Base-by-base conservation (phyloP, 2,797 vertebrate genomes). In the Neosilurus mollespiculum region DNA sequence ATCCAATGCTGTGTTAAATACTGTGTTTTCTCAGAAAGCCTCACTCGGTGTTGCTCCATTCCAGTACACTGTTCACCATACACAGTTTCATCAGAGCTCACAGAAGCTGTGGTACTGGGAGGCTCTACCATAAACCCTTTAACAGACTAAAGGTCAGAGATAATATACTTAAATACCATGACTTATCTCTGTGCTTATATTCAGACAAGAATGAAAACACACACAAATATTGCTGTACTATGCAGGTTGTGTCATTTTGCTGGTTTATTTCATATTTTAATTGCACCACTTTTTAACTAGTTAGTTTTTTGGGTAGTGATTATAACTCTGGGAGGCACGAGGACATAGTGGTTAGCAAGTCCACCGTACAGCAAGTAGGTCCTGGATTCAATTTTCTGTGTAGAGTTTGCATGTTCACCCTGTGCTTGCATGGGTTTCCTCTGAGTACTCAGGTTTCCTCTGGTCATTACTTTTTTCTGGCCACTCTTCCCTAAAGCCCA, bases 51-150 rank as follows among this genome's bases (percentile, higher is more conserved):
- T 67, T 62, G 56, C 76, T 24, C 62, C 77, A 51, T 61, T 49
- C 78, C 53, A 22, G 53, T 81, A 88, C 84, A 86, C 88, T 86
- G 82, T 83, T 87, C 81, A 85, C 85, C 81, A 89, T 84, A 82
- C 73, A 59, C 80, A 58, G 80, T 77, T 85, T 86, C 84, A 87
- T 80, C 85, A 86, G 87, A 83, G 84, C 80, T 86, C 83, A 83
- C 87, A 89, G 81, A 88, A 70, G 80, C 81, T 72, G 3, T 64
- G 62, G 69, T 83, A 80, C 84, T 81, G 78, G 84, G 88, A 85
- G n/a, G 79, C 85, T 80, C 64, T 56, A 81, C 37, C 78, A 71
- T 84, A 81, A 89, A 86, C 83, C 84, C 26, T 61, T 79, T 86
- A 89, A 73, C 73, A 82, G 75, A 71, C 49, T 69, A 70, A 87